Evolutionary conservation across 2,888 invertebrate species (phyloP).

Genomic region (Ommatoiulus sabulosus): DNA sequence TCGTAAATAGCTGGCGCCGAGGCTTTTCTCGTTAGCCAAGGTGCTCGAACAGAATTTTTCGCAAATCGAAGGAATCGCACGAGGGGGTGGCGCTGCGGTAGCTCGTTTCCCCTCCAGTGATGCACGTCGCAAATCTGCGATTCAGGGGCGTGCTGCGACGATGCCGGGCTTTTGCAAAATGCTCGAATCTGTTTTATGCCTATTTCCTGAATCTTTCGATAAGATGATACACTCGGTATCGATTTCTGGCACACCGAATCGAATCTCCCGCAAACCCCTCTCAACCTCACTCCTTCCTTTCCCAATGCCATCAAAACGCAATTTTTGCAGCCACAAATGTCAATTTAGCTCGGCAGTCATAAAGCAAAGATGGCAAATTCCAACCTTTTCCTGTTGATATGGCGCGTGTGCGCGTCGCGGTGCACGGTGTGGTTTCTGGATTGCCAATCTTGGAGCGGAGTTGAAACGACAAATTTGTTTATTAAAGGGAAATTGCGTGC

Average conservation of each 20-base stretch:
- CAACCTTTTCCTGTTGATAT: constrained; percentile 47
- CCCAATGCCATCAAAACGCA: constrained; percentile 28
- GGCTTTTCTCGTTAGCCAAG: constrained; percentile 20
- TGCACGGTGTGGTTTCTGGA: constrained; percentile 4
- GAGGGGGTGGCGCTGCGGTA: neutral
- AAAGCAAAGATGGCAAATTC: constrained; percentile 44
- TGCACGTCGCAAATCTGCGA: constrained; percentile 15
- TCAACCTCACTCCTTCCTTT: constrained; percentile 6
- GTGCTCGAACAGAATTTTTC: neutral
- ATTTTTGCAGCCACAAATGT: constrained; percentile 48
- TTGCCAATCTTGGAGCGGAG: neutral
- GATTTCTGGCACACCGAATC: neutral
- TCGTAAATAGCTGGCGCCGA: constrained; percentile 4
- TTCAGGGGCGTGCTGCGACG: neutral
- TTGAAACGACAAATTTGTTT: constrained; percentile 38
- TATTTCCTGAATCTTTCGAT: constrained; percentile 19
- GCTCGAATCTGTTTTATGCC: constrained; percentile 27
- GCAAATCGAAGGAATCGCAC: neutral
- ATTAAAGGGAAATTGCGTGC: constrained; percentile 22
- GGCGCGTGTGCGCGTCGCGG: neutral
- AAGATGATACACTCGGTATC: constrained; percentile 38
- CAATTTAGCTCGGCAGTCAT: constrained; percentile 37
- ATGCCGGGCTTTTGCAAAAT: neutral
- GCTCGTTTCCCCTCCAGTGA: constrained; percentile 15
- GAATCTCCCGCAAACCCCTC: neutral